Base-by-base conservation (phyloP, 2,888 invertebrate genomes). In the Epicampocera succincta region DNA sequence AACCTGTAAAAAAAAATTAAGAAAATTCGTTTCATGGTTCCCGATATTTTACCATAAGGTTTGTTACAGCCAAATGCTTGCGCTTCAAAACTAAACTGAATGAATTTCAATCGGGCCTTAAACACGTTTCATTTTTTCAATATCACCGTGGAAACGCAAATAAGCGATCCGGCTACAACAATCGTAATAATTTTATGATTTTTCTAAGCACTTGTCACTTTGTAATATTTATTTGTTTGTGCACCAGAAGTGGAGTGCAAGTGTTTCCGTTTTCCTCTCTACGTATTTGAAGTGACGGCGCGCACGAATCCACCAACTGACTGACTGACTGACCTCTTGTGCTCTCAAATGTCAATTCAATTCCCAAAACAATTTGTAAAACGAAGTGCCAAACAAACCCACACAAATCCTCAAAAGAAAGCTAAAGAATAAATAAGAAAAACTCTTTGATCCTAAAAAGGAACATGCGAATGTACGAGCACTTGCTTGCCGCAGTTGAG, bases 281-380 rank as follows among this genome's bases (percentile, higher is more conserved):
- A 48, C 9, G 3, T 33, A 33, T 56, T 58, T 60, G 38, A 33
- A 40, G 63, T 63, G 42, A 52, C 44, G 48, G 25, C 33, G 56
- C 42, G 63, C 48, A 71, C 17, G 65, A 48, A 48, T 33, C 1
- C 65, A 50, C 19, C 13, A 12, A 38, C 15, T 33, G 6, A 21
- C n/a, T n/a, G n/a, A n/a, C n/a, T n/a, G n/a, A 50, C 54, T 74
- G 74, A 65, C 71, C 74, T 60, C 60, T 60, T 33, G n/a, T 71
- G 48, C 65, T 54, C 50, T 44, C 54, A 74, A 48, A 73, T 65
- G 84, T 81, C 84, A 79, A 65, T 82, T 86, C 86, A 88, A 88
- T 85, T 88, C 88, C 88, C 88, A 88, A 86, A 88, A 86, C 87
- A 87, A 88, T 88, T 88, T 87, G 84, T 85, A 65, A 61, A 69